Evolutionary conservation across 2,113 vertebrate genomes (phyloP).

Genomic region (Pluvialis apricaria): DNA sequence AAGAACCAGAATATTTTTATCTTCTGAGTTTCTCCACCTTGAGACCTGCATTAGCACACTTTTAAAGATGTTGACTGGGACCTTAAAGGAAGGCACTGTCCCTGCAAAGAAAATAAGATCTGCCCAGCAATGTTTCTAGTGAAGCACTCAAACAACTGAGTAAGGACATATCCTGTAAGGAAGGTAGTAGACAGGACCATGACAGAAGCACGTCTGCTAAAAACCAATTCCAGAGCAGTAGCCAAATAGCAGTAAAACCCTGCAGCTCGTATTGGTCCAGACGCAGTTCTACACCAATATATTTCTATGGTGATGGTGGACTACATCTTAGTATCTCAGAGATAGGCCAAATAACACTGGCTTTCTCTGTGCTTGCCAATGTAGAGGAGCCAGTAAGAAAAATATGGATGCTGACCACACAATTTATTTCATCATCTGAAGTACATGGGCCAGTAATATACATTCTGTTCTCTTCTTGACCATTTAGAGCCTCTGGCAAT

Average conservation of each 20-base stretch:
- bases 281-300: background rate
- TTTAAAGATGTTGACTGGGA: background rate
- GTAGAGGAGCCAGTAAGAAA: background rate
- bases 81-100: background rate
- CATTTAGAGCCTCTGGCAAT: background rate
- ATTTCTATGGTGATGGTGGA: background rate
- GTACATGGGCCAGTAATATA: background rate
- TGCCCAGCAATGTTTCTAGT: background rate
- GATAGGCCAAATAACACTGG: background rate
- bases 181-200: background rate
- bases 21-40: rapidly evolving
- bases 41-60: rapidly evolving
- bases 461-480: background rate
- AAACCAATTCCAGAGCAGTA: background rate
- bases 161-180: background rate
- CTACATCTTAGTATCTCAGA: background rate
- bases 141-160: background rate
- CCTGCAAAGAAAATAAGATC: background rate
- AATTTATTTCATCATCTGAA: background rate
- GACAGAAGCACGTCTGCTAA: background rate
- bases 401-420: background rate
- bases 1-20: background rate
- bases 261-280: background rate
- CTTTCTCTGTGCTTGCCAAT: background rate
- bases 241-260: background rate